Evolutionary conservation across 1,140 invertebrate species (phyloP).

Genomic region (Andrena cerasifolii): DNA sequence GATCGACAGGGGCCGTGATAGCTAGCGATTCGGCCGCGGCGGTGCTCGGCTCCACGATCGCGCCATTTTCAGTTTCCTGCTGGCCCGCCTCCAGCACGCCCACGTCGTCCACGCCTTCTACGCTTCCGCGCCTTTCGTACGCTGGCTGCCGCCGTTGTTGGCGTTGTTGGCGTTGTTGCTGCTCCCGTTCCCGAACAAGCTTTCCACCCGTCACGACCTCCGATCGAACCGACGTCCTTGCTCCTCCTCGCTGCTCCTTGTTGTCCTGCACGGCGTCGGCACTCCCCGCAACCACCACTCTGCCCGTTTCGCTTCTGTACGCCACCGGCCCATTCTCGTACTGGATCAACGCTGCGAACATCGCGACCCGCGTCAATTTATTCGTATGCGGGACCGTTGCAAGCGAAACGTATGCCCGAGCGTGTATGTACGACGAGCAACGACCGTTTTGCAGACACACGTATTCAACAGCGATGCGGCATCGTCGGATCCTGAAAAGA

Average conservation of each 20-base stretch:
- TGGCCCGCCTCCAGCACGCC: constrained; percentile 80
- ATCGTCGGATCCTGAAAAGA: too few species aligned
- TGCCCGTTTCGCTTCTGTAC: too few species aligned
- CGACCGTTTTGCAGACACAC: too few species aligned
- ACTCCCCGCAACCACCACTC: neutral
- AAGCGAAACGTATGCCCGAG: too few species aligned
- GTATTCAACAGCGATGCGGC: too few species aligned
- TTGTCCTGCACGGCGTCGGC: constrained; percentile 23
- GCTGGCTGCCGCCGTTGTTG: constrained; percentile 56
- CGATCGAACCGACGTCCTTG: constrained; percentile 1
- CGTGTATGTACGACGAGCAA: too few species aligned
- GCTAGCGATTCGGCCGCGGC: constrained; percentile 58
- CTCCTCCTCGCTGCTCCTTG: constrained; percentile 21
- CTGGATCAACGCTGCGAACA: constrained; percentile 47
- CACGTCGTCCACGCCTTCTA: constrained; percentile 76
- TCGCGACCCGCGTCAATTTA: neutral
- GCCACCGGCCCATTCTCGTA: constrained; percentile 23
- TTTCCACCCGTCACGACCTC: neutral
- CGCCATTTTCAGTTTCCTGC: constrained; percentile 81
- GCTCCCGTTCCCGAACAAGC: constrained; percentile 40
- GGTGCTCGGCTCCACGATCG: constrained; percentile 67
- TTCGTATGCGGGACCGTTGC: neutral
- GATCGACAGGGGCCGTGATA: constrained; percentile 55
- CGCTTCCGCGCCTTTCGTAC: constrained; percentile 74
- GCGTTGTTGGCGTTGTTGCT: constrained; percentile 14